Evolutionary conservation across 2,113 vertebrate species (phyloP), one percentile per base, ranked within the genome.

Genomic region (Brachyhypopomus gauderio): DNA sequence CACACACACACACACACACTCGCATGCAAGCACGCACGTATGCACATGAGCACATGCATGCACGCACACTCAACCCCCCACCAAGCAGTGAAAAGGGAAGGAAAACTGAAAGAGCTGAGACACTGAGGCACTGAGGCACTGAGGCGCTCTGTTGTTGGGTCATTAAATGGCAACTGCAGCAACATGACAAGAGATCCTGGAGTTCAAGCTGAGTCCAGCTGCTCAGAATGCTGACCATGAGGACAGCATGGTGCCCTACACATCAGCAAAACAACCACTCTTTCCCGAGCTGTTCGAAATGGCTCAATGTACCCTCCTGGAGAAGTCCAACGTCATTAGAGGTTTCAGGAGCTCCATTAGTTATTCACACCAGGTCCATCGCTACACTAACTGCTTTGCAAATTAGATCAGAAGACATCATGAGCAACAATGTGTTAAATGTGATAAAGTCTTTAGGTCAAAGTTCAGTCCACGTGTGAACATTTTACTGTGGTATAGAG

Each of bases 41-140:
- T 69, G 56, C 38, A 38, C 41, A 66, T 34, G 38, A 20, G n/a
- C 27, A 25, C 20, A 41, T 3, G n/a, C n/a, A n/a, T n/a, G n/a
- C n/a, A n/a, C 69, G 8, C n/a, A 3, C 25, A 23, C 38, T 22
- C 22, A 72, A 5, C 6, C 45, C 8, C 45, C 12, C 3, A 3
- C 38, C 38, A 4, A 41, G 7, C 19, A 30, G 7, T 56, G 55
- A 56, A 30, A 38, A 71, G 4, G 55, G 16, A 71, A 48, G 17
- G 45, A 75, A 83, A 9, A 66, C 34, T 58, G 75, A 71, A 36
- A 48, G 12, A 8, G 30, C 56, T 55, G 27, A 72, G 69, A 67
- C 72, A 73, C 30, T 83, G 17, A 77, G 71, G 64, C 45, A 34
- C 17, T 77, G 27, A 72, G 69, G 75, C 72, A 73, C 30, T 83